Evolutionary conservation across 1,140 invertebrate species (phyloP), one percentile per base, ranked within the genome.

Genomic region (Onthophagus taurus): DNA sequence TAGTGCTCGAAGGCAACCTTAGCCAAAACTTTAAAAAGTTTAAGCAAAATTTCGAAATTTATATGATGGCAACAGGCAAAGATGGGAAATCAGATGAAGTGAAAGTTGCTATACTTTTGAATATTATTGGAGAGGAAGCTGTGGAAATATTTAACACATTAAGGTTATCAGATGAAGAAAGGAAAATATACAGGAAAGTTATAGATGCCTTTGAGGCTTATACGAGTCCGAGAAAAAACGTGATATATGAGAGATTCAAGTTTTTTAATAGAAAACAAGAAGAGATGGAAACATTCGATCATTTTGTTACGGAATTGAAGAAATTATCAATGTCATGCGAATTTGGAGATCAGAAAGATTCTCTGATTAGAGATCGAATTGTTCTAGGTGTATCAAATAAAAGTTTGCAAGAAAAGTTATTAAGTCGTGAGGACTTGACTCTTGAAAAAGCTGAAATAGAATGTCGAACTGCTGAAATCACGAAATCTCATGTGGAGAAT

Each of bases 311-410:
- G 17, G 35, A 37, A 7, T 37, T 14, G 17, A 18, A 19, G 21
- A 12, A 37, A 19, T 37, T 37, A 37, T 16, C 21, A 37, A 20
- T 19, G 21, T 20, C 35, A 9, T 37, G 35, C 31, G 17, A 33
- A 9, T 33, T 11, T 18, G 16, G 18, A 24, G 39, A 48, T 18
- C 4, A 39, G 8, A 43, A 42, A 18, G 13, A 48, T 18, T 42
- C 29, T 12, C 12, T 41, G 24, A 14, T 48, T 4, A 16, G 41
- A 21, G 46, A 48, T 36, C 43, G 44, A 26, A 48, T 48, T 29
- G 39, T 48, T 12, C 43, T 48, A 31, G 44, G 44, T 11, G 44
- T 48, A 14, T 16, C 31, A 16, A 41, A 48, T 29, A 31, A 39
- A 18, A 41, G 23, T 11, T 43, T 31, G 6, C 19, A 41, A 35